These are phyloP conservation scores for Columbina picui DNA, from an alignment of 2,113 vertebrate species.

Conservation along the genomic window DNA sequence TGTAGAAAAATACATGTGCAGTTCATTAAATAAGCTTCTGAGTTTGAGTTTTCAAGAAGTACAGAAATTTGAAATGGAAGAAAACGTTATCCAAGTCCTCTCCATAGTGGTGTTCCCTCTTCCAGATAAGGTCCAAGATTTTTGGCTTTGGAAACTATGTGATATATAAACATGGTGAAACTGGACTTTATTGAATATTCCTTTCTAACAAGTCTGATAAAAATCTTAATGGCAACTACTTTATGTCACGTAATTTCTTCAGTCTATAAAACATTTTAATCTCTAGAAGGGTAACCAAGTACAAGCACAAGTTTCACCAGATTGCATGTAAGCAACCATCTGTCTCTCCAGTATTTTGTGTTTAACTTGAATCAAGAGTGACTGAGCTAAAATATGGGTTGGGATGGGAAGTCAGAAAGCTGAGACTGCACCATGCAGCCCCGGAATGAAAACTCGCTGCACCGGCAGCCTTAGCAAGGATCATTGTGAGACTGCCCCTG, in stretches of 20 bases:
- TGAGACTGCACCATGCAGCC: neutral
- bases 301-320: neutral
- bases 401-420: neutral
- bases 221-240: neutral
- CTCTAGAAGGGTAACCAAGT: neutral
- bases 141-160: neutral
- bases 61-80: neutral
- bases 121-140: neutral
- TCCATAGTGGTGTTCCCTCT: neutral
- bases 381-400: neutral
- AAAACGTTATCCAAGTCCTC: neutral
- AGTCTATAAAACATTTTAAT: neutral
- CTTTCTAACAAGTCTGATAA: neutral
- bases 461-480: neutral
- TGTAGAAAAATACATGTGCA: neutral
- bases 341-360: neutral
- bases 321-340: neutral
- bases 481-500: neutral
- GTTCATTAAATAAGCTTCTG: neutral
- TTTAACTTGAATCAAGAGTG: neutral
- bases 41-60: neutral
- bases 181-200: neutral
- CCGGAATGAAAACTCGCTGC: neutral
- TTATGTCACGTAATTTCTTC: neutral
- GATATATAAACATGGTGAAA: neutral